Percentiles rank a stretch among this genome's conserved stretches.
phyloP scores from a whole-genome alignment of 2,888 invertebrate genomes.

The Andrena praecox region DNA sequence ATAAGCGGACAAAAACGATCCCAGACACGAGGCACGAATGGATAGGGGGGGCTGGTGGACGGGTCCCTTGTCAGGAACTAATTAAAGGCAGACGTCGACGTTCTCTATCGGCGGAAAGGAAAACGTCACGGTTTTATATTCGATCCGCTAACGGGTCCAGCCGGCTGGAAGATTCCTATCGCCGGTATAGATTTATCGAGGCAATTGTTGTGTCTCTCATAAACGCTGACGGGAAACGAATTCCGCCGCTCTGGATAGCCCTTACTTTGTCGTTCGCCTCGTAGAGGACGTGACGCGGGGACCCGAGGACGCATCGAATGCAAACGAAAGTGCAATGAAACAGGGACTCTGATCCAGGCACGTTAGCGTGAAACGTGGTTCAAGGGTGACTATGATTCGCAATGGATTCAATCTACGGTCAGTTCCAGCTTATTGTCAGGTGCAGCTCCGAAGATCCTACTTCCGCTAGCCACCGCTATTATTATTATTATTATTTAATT shows the following conservation, averaged over 20 bases:
- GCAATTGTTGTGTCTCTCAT: constrained; percentile 55
- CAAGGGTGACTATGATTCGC: too few relatives aligned
- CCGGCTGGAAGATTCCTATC: constrained; percentile 57
- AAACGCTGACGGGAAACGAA: constrained; percentile 26
- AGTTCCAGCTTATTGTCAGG: too few relatives aligned
- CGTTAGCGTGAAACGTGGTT: too few relatives aligned
- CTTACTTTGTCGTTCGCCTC: constrained; percentile 5
- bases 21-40: constrained; percentile 42
- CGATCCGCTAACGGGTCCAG: constrained; percentile 51
- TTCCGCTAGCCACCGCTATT: too few relatives aligned
- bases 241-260: constrained; percentile 2
- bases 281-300: not conserved
- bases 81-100: constrained; percentile 73
- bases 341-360: too few relatives aligned
- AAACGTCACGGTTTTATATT: constrained; percentile 69
- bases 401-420: too few relatives aligned
- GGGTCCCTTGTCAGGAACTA: constrained; percentile 73
- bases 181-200: constrained; percentile 60
- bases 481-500: too few relatives aligned
- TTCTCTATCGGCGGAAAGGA: constrained; percentile 66
- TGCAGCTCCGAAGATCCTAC: too few relatives aligned
- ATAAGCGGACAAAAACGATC: constrained; percentile 67
- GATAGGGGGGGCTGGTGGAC: not conserved
- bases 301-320: not conserved
- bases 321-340: too few relatives aligned